Conservation (phyloP, 2,797 vertebrate genomes). For the Aplochiton taeniatus region DNA sequence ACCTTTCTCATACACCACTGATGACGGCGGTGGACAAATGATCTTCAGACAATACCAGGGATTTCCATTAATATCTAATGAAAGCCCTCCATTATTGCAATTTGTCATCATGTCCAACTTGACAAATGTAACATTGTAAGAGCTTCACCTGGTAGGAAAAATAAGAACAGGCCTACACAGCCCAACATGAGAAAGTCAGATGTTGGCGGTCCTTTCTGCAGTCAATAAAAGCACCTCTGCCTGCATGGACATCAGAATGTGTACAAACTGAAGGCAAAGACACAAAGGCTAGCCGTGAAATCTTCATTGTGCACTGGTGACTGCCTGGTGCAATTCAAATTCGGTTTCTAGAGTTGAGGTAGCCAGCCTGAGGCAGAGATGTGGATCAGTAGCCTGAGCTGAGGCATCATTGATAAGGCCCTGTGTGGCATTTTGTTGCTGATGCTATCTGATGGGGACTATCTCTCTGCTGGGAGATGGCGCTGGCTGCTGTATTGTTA, state of each 20-base stretch:
- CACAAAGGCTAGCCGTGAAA: too few species aligned
- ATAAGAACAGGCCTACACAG: too few species aligned
- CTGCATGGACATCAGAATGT: too few species aligned
- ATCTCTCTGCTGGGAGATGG: slow-evolving; percentile 2
- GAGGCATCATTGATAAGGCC: slow-evolving; percentile 10
- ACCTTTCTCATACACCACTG: slow-evolving; percentile 16
- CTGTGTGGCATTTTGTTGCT: not conserved
- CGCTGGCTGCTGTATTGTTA: slow-evolving; percentile 9
- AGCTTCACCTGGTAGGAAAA: too few species aligned
- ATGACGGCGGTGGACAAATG: slow-evolving; percentile 19
- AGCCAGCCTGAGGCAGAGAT: not conserved
- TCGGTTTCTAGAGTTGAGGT: too few species aligned
- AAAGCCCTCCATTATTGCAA: slow-evolving; percentile 13
- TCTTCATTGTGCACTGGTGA: too few species aligned
- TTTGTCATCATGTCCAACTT: slow-evolving; percentile 8
- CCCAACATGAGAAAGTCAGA: too few species aligned
- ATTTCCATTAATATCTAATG: slow-evolving; percentile 34
- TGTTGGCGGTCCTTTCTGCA: too few species aligned
- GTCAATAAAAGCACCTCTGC: too few species aligned
- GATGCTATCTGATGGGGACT: slow-evolving; percentile 9
- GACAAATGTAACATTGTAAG: slow-evolving; percentile 6
- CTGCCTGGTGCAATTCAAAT: too few species aligned
- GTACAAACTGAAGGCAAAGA: too few species aligned
- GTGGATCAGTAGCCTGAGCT: not conserved
- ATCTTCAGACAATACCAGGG: slow-evolving; percentile 15